phyloP scores from a whole-genome alignment of 2,797 vertebrate species.

The Syngnathus rostellatus region DNA sequence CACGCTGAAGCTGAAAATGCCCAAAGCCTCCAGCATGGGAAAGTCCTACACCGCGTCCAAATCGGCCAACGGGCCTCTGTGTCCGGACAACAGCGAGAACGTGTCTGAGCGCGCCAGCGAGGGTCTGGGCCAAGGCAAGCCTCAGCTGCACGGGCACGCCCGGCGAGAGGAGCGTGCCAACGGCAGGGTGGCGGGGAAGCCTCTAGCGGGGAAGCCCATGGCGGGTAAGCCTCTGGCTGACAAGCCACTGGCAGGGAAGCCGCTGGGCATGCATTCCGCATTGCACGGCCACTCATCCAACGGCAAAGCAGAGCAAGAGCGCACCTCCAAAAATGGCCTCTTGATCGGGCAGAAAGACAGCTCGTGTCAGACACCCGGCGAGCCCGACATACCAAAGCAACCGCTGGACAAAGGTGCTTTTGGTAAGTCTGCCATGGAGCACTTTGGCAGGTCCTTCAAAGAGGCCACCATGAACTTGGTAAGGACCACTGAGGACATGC shows the following conservation, averaged over 20 bases:
- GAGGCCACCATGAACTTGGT: constrained; percentile 86
- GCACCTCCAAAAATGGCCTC: constrained; percentile 73
- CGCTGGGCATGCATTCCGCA: constrained; percentile 75
- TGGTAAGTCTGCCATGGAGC: constrained; percentile 81
- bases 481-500: constrained; percentile 82
- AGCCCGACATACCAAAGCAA: constrained; percentile 66
- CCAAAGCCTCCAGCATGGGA: constrained; percentile 71
- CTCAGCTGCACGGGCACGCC: constrained; percentile 65
- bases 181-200: constrained; percentile 54
- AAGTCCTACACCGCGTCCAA: constrained; percentile 76
- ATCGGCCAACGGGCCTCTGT: constrained; percentile 74
- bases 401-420: constrained; percentile 70
- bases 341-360: constrained; percentile 74
- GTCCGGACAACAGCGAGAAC: constrained; percentile 71
- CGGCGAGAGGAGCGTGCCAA: constrained; percentile 77
- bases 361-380: constrained; percentile 71
- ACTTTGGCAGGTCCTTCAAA: constrained; percentile 85
- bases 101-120: constrained; percentile 49
- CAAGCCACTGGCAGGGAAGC: constrained; percentile 54
- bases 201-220: background rate
- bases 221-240: constrained; percentile 50
- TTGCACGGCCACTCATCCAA: constrained; percentile 82
- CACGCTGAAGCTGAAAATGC: constrained; percentile 95
- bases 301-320: constrained; percentile 71
- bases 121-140: constrained; percentile 72